Percentiles rank a stretch among this genome's conserved stretches.
Evolutionary conservation across 2,888 invertebrate genomes (phyloP).

Genomic region (Pediacus dermestoides): DNA sequence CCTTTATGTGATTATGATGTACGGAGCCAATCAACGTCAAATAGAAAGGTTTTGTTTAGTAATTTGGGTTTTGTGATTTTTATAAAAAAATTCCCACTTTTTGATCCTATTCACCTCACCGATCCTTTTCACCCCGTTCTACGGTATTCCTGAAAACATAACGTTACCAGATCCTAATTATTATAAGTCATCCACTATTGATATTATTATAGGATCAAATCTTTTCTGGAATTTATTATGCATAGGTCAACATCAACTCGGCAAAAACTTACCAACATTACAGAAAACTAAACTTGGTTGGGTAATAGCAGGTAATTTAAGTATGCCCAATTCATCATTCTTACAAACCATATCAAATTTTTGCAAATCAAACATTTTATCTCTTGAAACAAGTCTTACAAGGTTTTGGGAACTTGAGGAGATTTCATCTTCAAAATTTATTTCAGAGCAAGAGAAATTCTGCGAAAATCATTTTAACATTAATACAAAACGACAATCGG

Average conservation of each 20-base stretch:
- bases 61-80: too few species aligned
- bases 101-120: too few species aligned
- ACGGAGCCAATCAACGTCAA: too few species aligned
- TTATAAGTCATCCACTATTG: background rate
- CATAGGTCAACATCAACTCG: background rate
- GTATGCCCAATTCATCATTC: too few species aligned
- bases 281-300: too few species aligned
- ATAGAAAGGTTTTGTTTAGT: too few species aligned
- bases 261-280: background rate
- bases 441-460: background rate
- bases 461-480: background rate
- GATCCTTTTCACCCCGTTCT: too few species aligned
- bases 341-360: too few species aligned
- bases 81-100: too few species aligned
- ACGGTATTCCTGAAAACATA: slow-evolving; percentile 3
- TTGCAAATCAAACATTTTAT: background rate
- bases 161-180: background rate
- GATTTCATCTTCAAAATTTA: background rate
- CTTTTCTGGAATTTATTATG: background rate
- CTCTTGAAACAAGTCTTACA: background rate
- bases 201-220: background rate
- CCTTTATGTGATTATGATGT: too few species aligned
- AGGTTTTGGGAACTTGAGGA: slow-evolving; percentile 4
- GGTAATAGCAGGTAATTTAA: background rate
- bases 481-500: background rate